Evolutionary conservation across 2,113 vertebrate genomes (phyloP), one percentile per base, ranked within the genome.

Genomic region (Oncorhynchus kisutch): DNA sequence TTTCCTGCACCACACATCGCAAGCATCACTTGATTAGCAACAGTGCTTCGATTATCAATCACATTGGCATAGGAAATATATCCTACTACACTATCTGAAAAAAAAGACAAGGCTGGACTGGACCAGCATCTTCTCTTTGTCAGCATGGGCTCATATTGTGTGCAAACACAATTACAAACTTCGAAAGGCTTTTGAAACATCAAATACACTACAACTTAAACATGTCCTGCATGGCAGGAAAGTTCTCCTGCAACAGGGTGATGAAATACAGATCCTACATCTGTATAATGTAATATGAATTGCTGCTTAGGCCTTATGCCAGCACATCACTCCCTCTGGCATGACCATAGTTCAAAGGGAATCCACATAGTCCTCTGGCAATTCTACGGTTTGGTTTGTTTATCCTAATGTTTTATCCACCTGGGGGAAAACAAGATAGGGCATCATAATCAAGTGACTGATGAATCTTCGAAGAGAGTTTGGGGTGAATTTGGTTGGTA

Each of bases 361-460:
- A 78, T 78, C 81, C 14, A 1, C 65, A 79, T 83, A 86, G 75
- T 85, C 85, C 73, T 72, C 80, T 88, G 88, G 87, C 87, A 91
- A 89, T 89, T 87, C 70, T 73, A 45, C 9, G 39, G 39, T 45
- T 27, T 79, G 75, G 86, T 89, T 84, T 85, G 87, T 89, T 84
- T 84, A 75, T 87, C 68, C 74, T 71, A 81, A 85, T 78, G 66
- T 62, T 16, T 71, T 83, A 75, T 67, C 68, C 45, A 76, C 39
- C 57, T 22, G 22, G 67, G 71, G 65, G 29, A 39, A 76, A 78
- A 72, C 67, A 72, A 67, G 76, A 70, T 69, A 76, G 81, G 80
- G 84, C 84, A 83, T 74, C 66, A 82, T 68, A 77, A 78, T 78
- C 71, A 22, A 25, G 72, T 24, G 77, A 81, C 79, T 70, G 79